Evolutionary conservation across 2,113 vertebrate genomes (phyloP).

Genomic region (Nansenia antarctica): DNA sequence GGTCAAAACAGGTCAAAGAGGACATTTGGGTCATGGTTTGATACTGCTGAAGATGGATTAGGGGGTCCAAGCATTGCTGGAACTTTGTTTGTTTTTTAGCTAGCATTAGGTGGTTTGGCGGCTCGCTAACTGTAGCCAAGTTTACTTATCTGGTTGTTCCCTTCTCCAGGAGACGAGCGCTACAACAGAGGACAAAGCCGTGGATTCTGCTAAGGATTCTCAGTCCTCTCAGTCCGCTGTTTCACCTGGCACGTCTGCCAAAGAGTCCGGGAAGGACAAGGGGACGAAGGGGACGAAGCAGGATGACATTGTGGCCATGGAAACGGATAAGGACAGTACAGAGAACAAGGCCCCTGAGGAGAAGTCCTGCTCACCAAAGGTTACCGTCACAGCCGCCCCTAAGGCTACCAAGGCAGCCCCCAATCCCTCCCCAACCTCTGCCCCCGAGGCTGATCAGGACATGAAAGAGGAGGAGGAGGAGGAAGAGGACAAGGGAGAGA

Average conservation of each 20-base stretch:
- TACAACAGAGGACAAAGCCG: conserved; percentile 10
- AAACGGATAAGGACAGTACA: conserved; percentile 65
- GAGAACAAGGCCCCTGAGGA: conserved; percentile 74
- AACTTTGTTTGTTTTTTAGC: too few species aligned
- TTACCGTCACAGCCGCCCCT: conserved; percentile 46
- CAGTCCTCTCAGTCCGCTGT: conserved; percentile 28
- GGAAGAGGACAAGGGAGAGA: neutral
- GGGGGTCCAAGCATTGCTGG: neutral
- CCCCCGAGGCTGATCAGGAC: conserved; percentile 46
- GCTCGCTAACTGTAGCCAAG: neutral
- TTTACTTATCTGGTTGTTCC: conserved; percentile 3
- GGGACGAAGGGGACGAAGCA: neutral
- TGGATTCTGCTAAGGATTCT: conserved; percentile 37
- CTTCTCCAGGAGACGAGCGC: conserved; percentile 44
- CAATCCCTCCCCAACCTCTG: conserved; percentile 16
- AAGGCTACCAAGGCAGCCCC: too few species aligned
- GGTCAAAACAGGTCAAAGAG: neutral
- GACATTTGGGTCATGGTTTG: neutral
- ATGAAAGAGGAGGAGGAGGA: conserved; percentile 55
- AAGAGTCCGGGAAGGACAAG: conserved; percentile 69
- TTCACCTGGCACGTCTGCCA: conserved; percentile 35
- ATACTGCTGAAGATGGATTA: neutral
- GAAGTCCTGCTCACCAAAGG: conserved; percentile 43
- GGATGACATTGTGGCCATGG: conserved; percentile 51
- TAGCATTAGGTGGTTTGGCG: neutral